Base-by-base conservation (phyloP, 2,113 vertebrate genomes). In the Bettongia penicillata region DNA sequence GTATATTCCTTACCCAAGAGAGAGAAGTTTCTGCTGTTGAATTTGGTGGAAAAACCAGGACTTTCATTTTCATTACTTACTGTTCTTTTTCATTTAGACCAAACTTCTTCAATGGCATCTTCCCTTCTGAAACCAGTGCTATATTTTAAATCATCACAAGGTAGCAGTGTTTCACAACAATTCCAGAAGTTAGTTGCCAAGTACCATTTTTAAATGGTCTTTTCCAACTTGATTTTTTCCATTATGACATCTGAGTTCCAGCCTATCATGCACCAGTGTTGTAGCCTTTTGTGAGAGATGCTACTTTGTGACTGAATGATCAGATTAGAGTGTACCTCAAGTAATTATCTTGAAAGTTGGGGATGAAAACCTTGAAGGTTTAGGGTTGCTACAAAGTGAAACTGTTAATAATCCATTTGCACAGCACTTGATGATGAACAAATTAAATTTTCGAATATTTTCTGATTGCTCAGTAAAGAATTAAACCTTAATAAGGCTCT, bases 151-250 rank as follows among this genome's bases (percentile, higher is more conserved):
- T 55, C 89, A 53, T 43, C 89, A 51, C 89, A 25, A 84, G 55
- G 47, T 50, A 53, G 53, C 55, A 96, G 89, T 84, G 91, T 94
- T 94, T 61, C 51, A 89, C 51, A 89, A 51, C 25, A 89, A 47
- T 95, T 53, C 52, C 23, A 19, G 43, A 94, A 92, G 89, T 19
- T 6, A 77, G 52, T 57, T 48, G 3, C 55, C 92, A 9, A 43
- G 47, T 12, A 1, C 22, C 84, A 48, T 51, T 53, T 92, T 90
- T 26, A 12, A 55, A 16, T 19, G 7, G n/a, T 43, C 68, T 19
- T 84, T 26, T 92, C 84, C n/a, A 61, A 48, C 47, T 51, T 95
- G 23, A 37, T 24, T 16, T 55, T 55, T 90, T 93, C 51, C 10
- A 10, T 43, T 24, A 49, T 92, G 23, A 43, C 90, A 51, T 90